Base-by-base conservation (phyloP, 2,888 invertebrate genomes). In the Elysia crispata region DNA sequence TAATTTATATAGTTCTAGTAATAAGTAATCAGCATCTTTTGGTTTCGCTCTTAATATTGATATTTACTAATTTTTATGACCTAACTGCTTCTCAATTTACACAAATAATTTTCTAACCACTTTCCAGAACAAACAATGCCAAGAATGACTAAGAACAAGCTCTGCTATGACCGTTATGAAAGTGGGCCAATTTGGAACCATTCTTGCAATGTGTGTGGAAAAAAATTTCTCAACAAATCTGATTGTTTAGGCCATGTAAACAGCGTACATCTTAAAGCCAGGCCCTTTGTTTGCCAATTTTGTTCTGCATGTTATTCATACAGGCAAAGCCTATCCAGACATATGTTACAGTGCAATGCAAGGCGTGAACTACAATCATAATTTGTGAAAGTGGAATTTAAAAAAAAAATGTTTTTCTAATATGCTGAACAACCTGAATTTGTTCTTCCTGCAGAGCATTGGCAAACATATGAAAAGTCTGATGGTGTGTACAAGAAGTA, bases 211-310 rank as follows among this genome's bases (percentile, higher is more conserved):
- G 72, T 73, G 49, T 82, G 82, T 76, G 79, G 73, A n/a, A 82
- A 81, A 76, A 73, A 69, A 23, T 82, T 82, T 69, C 73, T 75
- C 80, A 82, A 82, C 66, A 82, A 78, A 66, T 80, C 82, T 72
- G 82, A 82, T 76, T 81, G 80, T 28, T 23, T 72, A n/a, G 82
- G 82, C 15, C 82, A 82, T 57, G 67, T 81, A 28, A 82, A 82
- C 67, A 82, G 80, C 33, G 74, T 75, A 49, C 82, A 82, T 72
- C 74, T 82, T 25, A 80, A 82, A 20, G 64, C 67, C 28, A 82
- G 76, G 28, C 80, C 82, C 15, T 82, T 73, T 76, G 69, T 81
- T 11, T 82, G 82, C 67, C 73, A 76, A 25, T 73, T 74, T 33
- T 82, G 82, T 74, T 30, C 76, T 41, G 50, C 75, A 18, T 33